These are phyloP conservation scores for Malurus leucopterus DNA, from an alignment of 2,797 vertebrate genomes.

Conservation along the genomic window DNA sequence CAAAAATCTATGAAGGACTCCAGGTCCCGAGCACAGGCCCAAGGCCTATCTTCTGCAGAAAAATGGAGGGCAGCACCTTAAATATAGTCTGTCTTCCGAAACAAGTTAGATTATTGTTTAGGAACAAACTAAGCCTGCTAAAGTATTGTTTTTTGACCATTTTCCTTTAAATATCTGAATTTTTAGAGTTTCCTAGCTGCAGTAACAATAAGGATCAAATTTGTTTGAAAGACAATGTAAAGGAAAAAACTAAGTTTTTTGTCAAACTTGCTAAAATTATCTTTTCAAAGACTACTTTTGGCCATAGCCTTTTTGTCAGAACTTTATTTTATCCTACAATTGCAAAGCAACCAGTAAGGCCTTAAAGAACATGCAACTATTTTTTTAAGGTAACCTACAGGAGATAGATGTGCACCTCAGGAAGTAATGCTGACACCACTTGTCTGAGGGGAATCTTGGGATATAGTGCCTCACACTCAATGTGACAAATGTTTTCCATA, in stretches of 20 bases:
- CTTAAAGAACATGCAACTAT: background rate
- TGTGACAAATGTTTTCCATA: background rate
- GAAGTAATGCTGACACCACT: background rate
- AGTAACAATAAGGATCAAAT: background rate
- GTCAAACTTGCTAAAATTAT: background rate
- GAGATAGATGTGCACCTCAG: background rate
- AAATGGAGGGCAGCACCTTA: background rate
- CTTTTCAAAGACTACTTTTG: background rate
- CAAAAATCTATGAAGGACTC: background rate
- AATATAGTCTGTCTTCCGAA: background rate
- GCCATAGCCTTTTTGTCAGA: background rate
- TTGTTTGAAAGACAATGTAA: background rate
- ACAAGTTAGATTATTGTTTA: background rate
- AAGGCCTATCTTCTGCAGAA: background rate
- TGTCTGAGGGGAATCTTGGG: background rate
- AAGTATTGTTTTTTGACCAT: background rate
- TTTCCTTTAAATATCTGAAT: background rate
- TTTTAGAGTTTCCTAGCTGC: background rate
- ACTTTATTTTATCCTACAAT: background rate
- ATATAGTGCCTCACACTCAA: background rate
- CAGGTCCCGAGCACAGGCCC: background rate
- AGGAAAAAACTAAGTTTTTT: background rate
- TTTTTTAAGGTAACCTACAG: background rate
- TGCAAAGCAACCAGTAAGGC: background rate
- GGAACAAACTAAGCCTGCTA: background rate